Base-by-base conservation (phyloP, 2,888 invertebrate genomes). In the Yponomeuta malinellus region DNA sequence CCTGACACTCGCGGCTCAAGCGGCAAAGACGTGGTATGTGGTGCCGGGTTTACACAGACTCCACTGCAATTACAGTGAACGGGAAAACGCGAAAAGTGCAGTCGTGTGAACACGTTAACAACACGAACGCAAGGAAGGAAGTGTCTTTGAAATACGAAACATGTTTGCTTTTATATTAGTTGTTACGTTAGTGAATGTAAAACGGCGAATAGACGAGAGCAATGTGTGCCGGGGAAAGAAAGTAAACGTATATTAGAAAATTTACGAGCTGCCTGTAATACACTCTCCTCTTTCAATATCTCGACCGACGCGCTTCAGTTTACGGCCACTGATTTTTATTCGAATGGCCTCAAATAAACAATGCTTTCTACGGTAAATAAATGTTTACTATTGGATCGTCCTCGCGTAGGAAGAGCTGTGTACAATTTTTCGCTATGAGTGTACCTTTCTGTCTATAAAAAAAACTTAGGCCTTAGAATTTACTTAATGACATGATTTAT, bases 291-390 rank as follows among this genome's bases (percentile, higher is more conserved):
- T 8, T 43, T 43, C 86, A 82, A 86, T 88, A 89, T 85, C 85
- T 83, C 84, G 83, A 69, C 71, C 72, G 72, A 69, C 52, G 81
- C 86, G 86, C 84, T 81, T 82, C 82, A 79, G 78, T 85, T 86
- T 86, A 85, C 87, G 87, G 88, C 86, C 87, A 86, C 80, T 84
- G 88, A 76, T 79, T 86, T 86, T 87, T 85, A 85, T 87, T 85
- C 81, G 81, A 77, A 77, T 75, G 76, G 76, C 75, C 79, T 73
- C 76, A 72, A 75, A 74, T 77, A 74, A 76, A 77, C 76, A 75
- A 76, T 71, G 73, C 70, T 70, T 68, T 63, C 68, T 29, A 70
- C 69, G 68, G 71, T 71, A 73, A 71, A 72, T 74, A 73, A 74
- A 73, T 71, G 71, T n/a, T 71, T 72, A 74, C 74, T 74, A 73